A percentile compares a stretch with the other conserved stretches of the same genome.
Evolutionary conservation across 2,888 invertebrate species (phyloP).

Genomic region (Ochropleura plecta): DNA sequence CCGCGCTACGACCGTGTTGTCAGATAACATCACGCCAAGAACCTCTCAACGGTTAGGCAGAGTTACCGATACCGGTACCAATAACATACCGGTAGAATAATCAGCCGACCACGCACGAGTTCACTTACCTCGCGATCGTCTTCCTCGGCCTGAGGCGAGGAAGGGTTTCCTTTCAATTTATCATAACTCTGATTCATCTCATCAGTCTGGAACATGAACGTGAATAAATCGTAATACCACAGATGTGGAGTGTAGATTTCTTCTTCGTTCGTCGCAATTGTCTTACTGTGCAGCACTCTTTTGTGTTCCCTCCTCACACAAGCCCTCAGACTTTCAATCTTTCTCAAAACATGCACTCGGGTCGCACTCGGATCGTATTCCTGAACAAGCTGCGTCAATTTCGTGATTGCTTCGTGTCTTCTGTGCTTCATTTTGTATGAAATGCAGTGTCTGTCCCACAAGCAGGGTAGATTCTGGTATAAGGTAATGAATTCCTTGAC

Average conservation of each 20-base stretch:
- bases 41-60: too few species aligned
- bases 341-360: constrained; percentile 83
- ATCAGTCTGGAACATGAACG: constrained; percentile 78
- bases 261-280: constrained; percentile 69
- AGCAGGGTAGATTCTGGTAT: constrained; percentile 79
- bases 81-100: constrained; percentile 9
- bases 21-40: too few species aligned
- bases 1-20: too few species aligned
- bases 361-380: constrained; percentile 82
- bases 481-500: constrained; percentile 79
- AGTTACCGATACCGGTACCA: too few species aligned
- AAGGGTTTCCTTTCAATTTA: constrained; percentile 21
- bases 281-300: constrained; percentile 77
- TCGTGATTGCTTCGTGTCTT: constrained; percentile 80
- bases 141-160: constrained; percentile 48
- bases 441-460: constrained; percentile 79
- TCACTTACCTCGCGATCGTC: constrained; percentile 51
- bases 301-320: constrained; percentile 84
- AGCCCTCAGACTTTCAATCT: constrained; percentile 86
- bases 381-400: constrained; percentile 81
- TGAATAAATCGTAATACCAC: constrained; percentile 83
- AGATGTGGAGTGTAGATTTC: constrained; percentile 80
- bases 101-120: neutral
- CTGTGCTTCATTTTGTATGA: constrained; percentile 80
- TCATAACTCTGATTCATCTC: constrained; percentile 44